phyloP scores from a whole-genome alignment of 2,113 vertebrate genomes.

The Hydrolagus affinis region DNA sequence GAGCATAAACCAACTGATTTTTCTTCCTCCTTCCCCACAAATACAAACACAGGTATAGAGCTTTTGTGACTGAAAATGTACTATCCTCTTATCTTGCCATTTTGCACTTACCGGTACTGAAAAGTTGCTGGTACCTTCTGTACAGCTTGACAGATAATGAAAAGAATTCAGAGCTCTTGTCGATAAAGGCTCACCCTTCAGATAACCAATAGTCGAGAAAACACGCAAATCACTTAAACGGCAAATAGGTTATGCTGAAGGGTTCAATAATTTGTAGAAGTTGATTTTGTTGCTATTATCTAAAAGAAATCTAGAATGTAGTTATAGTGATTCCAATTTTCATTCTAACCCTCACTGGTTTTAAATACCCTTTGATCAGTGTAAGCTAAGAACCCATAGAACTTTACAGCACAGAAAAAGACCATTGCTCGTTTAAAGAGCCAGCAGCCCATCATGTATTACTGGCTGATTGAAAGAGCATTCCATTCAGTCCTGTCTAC shows the following conservation, averaged over 20 bases:
- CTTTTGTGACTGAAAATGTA: too few species aligned
- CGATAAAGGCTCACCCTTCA: background rate
- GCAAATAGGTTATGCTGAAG: background rate
- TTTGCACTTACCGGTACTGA: background rate
- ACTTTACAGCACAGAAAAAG: too few species aligned
- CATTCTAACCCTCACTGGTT: too few species aligned
- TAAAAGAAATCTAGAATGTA: too few species aligned
- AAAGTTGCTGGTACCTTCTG: background rate
- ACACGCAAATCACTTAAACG: background rate
- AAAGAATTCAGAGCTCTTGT: background rate
- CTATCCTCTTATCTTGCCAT: background rate
- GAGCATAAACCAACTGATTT: background rate
- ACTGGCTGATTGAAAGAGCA: too few species aligned
- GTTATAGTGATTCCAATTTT: too few species aligned
- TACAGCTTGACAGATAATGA: background rate
- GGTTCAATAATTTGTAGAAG: background rate
- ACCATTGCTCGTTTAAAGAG: too few species aligned
- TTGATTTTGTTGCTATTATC: background rate
- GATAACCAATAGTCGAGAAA: background rate
- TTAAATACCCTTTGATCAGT: too few species aligned
- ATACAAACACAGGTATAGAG: too few species aligned
- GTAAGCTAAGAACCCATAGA: too few species aligned
- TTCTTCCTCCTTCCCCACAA: background rate
- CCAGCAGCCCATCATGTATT: too few species aligned
- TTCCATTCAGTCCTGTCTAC: too few species aligned